Conservation (phyloP, 2,113 vertebrate genomes). For the Dasyurus viverrinus region DNA sequence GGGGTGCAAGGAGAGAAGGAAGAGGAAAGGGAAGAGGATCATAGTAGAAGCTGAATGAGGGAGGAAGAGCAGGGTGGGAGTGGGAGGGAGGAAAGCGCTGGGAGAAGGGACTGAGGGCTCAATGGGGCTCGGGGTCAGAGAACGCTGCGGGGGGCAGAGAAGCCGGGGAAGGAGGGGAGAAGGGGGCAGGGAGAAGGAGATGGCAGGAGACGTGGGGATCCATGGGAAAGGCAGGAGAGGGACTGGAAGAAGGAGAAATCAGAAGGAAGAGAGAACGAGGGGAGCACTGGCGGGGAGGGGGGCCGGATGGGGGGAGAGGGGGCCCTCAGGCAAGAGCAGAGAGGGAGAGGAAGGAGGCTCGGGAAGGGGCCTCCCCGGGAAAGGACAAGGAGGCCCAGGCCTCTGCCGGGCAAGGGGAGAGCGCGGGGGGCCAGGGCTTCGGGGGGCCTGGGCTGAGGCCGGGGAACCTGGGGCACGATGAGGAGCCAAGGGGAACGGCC, state of each 20-base stretch:
- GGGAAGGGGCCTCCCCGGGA: background rate
- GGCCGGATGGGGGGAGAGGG: background rate
- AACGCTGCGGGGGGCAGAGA: too few relatives aligned
- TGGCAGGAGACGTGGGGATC: slow-evolving; percentile 56
- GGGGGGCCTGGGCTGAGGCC: background rate
- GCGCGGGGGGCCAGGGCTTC: too few relatives aligned
- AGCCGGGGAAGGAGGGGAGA: too few relatives aligned
- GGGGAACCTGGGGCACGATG: background rate
- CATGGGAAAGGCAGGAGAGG: slow-evolving; percentile 26
- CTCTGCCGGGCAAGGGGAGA: background rate
- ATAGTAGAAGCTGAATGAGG: too few relatives aligned
- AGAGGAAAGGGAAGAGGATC: too few relatives aligned
- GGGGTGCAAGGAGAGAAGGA: too few relatives aligned
- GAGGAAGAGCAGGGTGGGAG: background rate
- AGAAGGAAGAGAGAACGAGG: slow-evolving; percentile 1
- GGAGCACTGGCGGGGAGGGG: background rate
- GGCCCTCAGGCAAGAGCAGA: background rate
- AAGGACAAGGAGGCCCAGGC: background rate
- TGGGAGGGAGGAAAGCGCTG: too few relatives aligned
- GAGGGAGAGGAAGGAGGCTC: background rate
- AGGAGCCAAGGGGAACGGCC: background rate
- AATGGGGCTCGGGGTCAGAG: too few relatives aligned
- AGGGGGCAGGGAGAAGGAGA: too few relatives aligned
- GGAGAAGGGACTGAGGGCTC: too few relatives aligned
- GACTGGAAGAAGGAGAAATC: slow-evolving; percentile 9